Percentiles rank a stretch among this genome's conserved stretches.
Evolutionary conservation across 2,888 invertebrate species (phyloP).

Genomic region (Scaptomyza tumidula): DNA sequence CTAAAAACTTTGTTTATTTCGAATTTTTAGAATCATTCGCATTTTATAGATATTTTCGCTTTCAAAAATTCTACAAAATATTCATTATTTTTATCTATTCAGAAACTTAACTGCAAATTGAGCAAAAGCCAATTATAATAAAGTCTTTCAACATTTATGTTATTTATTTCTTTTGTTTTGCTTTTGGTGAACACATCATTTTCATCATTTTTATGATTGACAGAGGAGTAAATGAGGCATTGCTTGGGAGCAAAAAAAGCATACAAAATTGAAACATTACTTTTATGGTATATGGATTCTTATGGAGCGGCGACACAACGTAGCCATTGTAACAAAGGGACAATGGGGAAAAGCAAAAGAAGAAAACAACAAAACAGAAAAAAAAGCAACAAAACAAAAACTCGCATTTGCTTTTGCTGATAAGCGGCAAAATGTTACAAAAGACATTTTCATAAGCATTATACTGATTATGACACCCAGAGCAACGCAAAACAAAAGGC

Average conservation of each 20-base stretch:
- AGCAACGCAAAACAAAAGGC: slow-evolving; percentile 56
- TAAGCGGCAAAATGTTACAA: slow-evolving; percentile 58
- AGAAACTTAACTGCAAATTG: not conserved
- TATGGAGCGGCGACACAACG: slow-evolving; percentile 30
- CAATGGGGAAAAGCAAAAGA: slow-evolving; percentile 6
- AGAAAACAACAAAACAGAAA: not conserved
- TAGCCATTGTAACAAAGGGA: slow-evolving; percentile 46
- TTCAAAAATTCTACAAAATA: not conserved
- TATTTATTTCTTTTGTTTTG: not conserved
- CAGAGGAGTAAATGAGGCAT: slow-evolving; percentile 41
- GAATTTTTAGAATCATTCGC: not conserved
- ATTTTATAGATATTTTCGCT: not conserved
- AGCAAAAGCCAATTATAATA: not conserved
- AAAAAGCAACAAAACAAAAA: not conserved
- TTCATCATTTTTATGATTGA: slow-evolving; percentile 59
- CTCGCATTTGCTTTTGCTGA: slow-evolving; percentile 37
- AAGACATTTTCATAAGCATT: slow-evolving; percentile 82
- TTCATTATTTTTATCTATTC: not conserved
- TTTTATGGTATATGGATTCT: slow-evolving; percentile 69
- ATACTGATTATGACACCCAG: slow-evolving; percentile 82
- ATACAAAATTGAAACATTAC: slow-evolving; percentile 73
- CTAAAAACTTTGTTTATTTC: no score
- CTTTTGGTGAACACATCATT: slow-evolving; percentile 18
- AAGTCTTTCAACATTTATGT: not conserved
- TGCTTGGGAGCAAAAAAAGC: slow-evolving; percentile 31